Base-by-base conservation (phyloP, 2,797 vertebrate species). In the Danionella dracula region DNA sequence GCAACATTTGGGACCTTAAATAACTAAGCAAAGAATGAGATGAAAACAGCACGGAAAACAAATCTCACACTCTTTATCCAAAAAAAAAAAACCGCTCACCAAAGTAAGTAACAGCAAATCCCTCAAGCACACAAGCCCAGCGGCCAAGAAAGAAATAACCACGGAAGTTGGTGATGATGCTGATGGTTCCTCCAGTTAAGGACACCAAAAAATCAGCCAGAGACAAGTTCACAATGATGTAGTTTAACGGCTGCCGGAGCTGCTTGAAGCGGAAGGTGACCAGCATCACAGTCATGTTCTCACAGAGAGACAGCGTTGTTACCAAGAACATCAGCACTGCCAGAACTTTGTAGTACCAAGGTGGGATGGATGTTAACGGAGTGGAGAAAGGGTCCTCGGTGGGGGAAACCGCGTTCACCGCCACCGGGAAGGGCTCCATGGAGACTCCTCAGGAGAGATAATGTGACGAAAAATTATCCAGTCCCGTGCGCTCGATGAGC, bases 81-180 rank as follows among this genome's bases (percentile, higher is more conserved):
- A 27, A 27, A 3, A 27, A 27, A 27, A 27, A 3, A 3, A 6
- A 27, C 23, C 17, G 82, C 94, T 90, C 87, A 96, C 93, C 94
- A 70, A 96, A 93, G 81, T 87, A 95, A 4, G 93, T 94, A 23
- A 96, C 93, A 0, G 91, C 93, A 68, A 96, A 96, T 34, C 93
- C 93, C 80, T 96, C 93, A 78, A 93, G 23, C 11, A 95, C 81
- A 27, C 93, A 96, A 56, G 93, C 91, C 90, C 92, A 94, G 42
- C 32, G 83, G 29, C 94, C 93, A 64, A 96, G 81, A 74, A 91
- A 93, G 86, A 96, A 95, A 60, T 92, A 95, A 1, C 94, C 94
- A 27, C 83, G 84, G 4, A 90, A 81, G 70, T 96, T 95, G 0
- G 93, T 92, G 23, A 90, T 62, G 79, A 93, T 91, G 77, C 92